Percentiles rank a stretch among this genome's conserved stretches.
Conservation (phyloP, 2,113 vertebrate genomes). For the Bufo gargarizans region DNA sequence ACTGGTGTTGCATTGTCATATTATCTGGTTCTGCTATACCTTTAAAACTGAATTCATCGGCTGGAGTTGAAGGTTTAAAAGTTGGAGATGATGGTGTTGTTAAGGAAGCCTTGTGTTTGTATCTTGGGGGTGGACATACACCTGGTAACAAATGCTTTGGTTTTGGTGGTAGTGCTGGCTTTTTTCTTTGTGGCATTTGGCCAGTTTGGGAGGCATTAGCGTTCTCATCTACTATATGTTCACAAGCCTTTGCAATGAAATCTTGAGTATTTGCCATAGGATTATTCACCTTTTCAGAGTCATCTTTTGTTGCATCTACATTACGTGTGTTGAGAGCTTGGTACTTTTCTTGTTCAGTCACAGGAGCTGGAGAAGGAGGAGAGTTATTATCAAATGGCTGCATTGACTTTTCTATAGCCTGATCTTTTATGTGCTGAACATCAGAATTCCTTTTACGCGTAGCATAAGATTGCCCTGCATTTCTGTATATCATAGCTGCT, state of each 20-base stretch:
- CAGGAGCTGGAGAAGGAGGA: constrained; percentile 77
- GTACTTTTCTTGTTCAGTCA: constrained; percentile 67
- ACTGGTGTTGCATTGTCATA: constrained; percentile 33
- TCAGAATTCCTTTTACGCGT: constrained; percentile 67
- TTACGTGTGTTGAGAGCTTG: constrained; percentile 58
- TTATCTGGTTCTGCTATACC: constrained; percentile 13
- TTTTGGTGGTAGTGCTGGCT: constrained; percentile 71
- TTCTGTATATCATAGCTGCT: constrained; percentile 84
- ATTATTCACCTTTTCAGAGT: constrained; percentile 62
- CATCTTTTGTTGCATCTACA: constrained; percentile 68
- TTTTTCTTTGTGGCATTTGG: constrained; percentile 67
- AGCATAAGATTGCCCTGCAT: constrained; percentile 72
- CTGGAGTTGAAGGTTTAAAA: constrained; percentile 49
- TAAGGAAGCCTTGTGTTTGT: constrained; percentile 59
- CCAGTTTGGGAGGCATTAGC: constrained; percentile 72
- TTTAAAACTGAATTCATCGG: constrained; percentile 42
- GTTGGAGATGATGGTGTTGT: constrained; percentile 36
- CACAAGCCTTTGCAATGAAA: constrained; percentile 63
- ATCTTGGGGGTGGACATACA: constrained; percentile 52
- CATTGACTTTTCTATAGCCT: constrained; percentile 61
- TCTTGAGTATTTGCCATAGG: constrained; percentile 45
- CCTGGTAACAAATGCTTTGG: constrained; percentile 65
- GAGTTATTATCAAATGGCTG: constrained; percentile 70
- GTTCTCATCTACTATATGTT: constrained; percentile 67
- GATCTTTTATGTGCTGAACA: constrained; percentile 59